Evolutionary conservation across 2,113 vertebrate genomes (phyloP), one percentile per base, ranked within the genome.

Genomic region (Polypterus senegalus): DNA sequence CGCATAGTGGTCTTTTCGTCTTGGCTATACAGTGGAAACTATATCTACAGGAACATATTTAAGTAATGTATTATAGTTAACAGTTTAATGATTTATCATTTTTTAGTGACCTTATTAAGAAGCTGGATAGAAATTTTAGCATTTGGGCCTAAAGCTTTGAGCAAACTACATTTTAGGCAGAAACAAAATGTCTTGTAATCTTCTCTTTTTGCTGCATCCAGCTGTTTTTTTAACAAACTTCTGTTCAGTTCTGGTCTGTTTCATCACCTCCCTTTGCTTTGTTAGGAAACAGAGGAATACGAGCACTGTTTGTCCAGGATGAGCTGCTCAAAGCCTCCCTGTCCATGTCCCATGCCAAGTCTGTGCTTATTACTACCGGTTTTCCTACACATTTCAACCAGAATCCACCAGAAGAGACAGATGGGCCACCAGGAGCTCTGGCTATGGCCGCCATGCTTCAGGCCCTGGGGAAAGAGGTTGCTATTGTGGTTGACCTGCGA

Each of bases 351-450:
- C 91, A 93, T 0, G 63, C 87, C 3, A 66, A 1, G 0, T 86
- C 88, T 0, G 77, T 92, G 62, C 86, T 89, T 55, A 58, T 93
- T 69, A 88, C 86, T 5, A 94, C 89, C 0, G 86, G 91, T 1
- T 89, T 94, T 59, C 92, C 91, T 45, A 89, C 87, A 3, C 88
- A 92, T 62, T 85, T 77, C 71, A 73, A 66, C 59, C 77, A 90
- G 0, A 71, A 88, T 59, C 91, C 90, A 0, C 90, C 86, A 0
- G 91, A 97, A 11, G 90, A 97, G 77, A 97, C 83, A 0, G 91
- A 94, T 0, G 86, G 87, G 3, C 91, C 88, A 0, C 92, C 88
- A 0, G 91, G 91, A 48, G 89, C 91, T 47, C 60, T 93, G 0
- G 89, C 91, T 11, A 83, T 93, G 59, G 89, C 84, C 0, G 77